Base-by-base conservation (phyloP, 1,140 invertebrate genomes). In the Drosophila kohkoa region DNA sequence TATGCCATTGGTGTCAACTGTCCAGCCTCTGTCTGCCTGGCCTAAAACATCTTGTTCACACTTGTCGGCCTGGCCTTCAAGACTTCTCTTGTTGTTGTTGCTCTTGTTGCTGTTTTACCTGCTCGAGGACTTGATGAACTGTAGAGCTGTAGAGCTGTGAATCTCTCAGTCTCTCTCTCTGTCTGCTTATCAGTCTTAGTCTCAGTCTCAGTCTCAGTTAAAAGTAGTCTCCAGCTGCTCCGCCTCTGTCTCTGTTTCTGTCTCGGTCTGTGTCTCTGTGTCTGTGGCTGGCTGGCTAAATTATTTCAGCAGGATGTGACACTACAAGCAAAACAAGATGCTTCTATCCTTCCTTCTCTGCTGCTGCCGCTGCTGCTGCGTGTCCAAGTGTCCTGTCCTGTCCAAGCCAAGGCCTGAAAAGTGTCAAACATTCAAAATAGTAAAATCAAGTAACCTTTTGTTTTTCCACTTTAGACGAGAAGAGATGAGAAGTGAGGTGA, bases 401-500 rank as follows among this genome's bases (percentile, higher is more conserved):
- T 13, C 41, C 41, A 13, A 54, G 51, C 25, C 30, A 25, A 25
- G 15, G 20, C 60, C 87, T 81, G 76, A 81, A 91, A 91, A 91
- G 90, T 91, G 90, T 91, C 90, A 92, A 92, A 87, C 90, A 92
- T 92, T 92, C 87, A 90, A 92, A 92, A 82, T 92, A 92, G 90
- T 91, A 90, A 92, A 92, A 92, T 92, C 90, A 92, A 92, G 90
- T 92, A 85, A 90, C 86, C 86, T 88, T 91, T 91, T 88, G 78
- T 91, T 91, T 79, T 83, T 82, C 54, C 73, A 57, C 62, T 77
- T 74, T 59, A 59, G 35, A 10, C 54, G 20, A 35, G 4, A 30
- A n/a, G 16, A 51, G 49, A n/a, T 52, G 10, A 20, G 20, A 38
- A 35, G 41, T 13, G 45, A 28, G 48, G 3, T 25, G 20, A 51